These are phyloP conservation scores for Ectemnius cavifrons DNA, from an alignment of 2,888 invertebrate genomes.

Conservation along the genomic window DNA sequence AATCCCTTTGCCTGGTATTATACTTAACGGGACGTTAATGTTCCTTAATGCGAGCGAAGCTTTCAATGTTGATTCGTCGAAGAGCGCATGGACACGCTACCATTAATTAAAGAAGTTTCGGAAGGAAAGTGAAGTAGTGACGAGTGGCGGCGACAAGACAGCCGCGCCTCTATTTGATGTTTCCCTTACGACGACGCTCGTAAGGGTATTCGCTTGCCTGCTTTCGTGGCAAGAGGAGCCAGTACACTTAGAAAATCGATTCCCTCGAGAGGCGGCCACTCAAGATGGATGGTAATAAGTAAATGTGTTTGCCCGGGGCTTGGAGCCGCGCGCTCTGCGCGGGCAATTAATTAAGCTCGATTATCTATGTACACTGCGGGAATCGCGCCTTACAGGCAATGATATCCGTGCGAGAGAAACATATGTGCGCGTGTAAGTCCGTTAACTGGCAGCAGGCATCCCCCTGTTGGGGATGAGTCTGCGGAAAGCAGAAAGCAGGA, in stretches of 20 bases:
- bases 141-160: conserved; percentile 6
- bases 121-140: too few relatives aligned
- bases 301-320: conserved; percentile 71
- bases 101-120: too few relatives aligned
- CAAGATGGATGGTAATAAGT: conserved; percentile 75
- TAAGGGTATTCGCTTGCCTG: conserved; percentile 53
- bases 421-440: conserved; percentile 22
- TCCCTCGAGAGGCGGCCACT: conserved; percentile 66
- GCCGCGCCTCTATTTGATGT: conserved; percentile 56
- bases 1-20: too few relatives aligned
- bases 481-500: background rate
- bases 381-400: conserved; percentile 49
- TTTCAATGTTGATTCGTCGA: background rate
- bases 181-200: conserved; percentile 58
- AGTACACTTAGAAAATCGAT: conserved; percentile 72
- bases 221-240: conserved; percentile 54
- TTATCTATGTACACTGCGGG: conserved; percentile 74
- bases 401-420: too few relatives aligned
- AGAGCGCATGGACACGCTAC: too few relatives aligned
- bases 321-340: conserved; percentile 67
- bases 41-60: background rate
- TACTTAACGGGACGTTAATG: background rate
- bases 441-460: conserved; percentile 24
- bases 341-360: conserved; percentile 76
- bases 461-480: conserved; percentile 18